Base-by-base conservation (phyloP, 1,140 invertebrate genomes). In the Brachionus paranguensis region DNA sequence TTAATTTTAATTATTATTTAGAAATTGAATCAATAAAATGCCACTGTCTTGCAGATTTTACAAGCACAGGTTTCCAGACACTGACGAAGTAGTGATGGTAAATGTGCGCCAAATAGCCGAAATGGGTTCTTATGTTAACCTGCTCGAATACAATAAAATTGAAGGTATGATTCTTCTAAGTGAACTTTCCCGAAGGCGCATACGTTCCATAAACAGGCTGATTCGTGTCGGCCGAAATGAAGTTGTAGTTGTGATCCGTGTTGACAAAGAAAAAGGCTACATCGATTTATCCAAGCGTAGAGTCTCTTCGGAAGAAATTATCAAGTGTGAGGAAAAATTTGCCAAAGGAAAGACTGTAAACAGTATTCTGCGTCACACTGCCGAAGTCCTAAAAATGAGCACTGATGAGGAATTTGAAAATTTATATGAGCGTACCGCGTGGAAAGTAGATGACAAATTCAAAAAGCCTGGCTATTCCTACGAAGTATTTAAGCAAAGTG, bases 181-280 rank as follows among this genome's bases (percentile, higher is more conserved):
- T 24, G 98, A 99, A 91, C 92, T 99, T 89, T 99, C 97, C 4
- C 92, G 98, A 87, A 92, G 97, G 91, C 95, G 98, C 92, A 99
- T 99, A 86, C 92, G 98, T 85, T 99, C 97, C 53, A 99, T 99
- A 86, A 99, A 99, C 90, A 99, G 99, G 92, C 91, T 99, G 78
- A 99, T 99, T 88, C 92, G 97, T 86, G 96, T 99, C 65, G 98
- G 97, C 43, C 95, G 98, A 91, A 98, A 94, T 84, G 98, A 99
- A 91, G 97, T 97, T 84, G 97, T 99, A 43, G 96, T 99, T 70
- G 98, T 99, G 47, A 99, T 99, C 89, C 93, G 98, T 91, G 98
- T 99, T 8, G 97, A 99, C 88, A 97, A 98, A 92, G 96, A 99
- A 86, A 99, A 99, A 93, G 97, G 95, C 95, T 99, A 99, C 88